Base-by-base conservation (phyloP, 2,113 vertebrate species). In the Esox niger region DNA sequence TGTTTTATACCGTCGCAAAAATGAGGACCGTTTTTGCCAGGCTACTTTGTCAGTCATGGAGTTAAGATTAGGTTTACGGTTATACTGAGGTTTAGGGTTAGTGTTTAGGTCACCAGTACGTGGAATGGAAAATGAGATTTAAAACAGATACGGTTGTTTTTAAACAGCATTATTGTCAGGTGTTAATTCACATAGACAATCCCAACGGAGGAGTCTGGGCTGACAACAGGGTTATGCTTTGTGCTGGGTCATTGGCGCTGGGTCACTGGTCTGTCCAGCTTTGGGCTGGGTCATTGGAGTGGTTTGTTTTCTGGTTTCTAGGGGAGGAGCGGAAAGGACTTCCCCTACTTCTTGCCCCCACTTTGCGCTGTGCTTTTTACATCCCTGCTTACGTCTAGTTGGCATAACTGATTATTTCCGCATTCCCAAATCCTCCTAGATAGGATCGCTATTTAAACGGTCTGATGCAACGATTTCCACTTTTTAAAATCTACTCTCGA, bases 401-500 rank as follows among this genome's bases (percentile, higher is more conserved):
- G 94, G 92, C 93, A 92, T 82, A 81, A 88, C 82, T 21, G n/a
- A n/a, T 88, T 87, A 93, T 93, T 94, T 96, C 95, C 95, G 95
- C 95, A 97, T 97, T 97, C 95, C 95, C 91, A 91, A 94, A 93
- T 94, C 94, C 94, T 95, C 94, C 94, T 94, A 93, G 92, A 91
- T 87, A 91, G 92, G 93, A 91, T 93, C 93, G 89, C 85, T 35
- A 88, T 95, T 93, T 91, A 92, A 82, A 86, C 92, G 94, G 88
- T 92, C 94, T 94, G 94, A 94, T 94, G 93, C 94, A 96, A 94
- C 94, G 91, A 72, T 92, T 89, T 71, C 90, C 91, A 84, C 89
- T 92, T 84, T 91, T 90, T 88, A 92, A 89, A 90, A 91, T 91
- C 81, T 91, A 91, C 85, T 89, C 87, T 82, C 74, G 90, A 90